Base-by-base conservation (phyloP, 2,888 invertebrate species). In the Lochmaea crataegi region DNA sequence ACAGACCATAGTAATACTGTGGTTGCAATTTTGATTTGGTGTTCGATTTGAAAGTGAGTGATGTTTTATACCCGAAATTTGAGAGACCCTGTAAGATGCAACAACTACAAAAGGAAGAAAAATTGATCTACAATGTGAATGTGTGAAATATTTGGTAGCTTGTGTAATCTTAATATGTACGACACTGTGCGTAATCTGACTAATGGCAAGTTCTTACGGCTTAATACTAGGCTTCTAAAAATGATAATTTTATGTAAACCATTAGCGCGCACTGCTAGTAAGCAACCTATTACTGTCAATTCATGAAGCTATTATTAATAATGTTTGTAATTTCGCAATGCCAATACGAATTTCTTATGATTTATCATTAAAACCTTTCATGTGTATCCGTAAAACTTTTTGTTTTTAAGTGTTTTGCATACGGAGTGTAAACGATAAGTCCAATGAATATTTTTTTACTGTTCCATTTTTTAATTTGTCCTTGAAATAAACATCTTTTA, bases 231-330 rank as follows among this genome's bases (percentile, higher is more conserved):
- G 51, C 64, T 58, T 45, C 65, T 65, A 73, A 73, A 73, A 73
- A 73, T 65, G 68, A 68, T 73, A 73, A 73, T 73, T 73, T 68
- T 68, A 68, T 53, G 60, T 65, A 26, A 58, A 51, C 61, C 71
- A 71, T 74, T 71, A 56, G 68, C 51, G 32, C 65, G 48, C 53
- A n/a, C n/a, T 57, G 70, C 70, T 65, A 65, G 51, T 64, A 65
- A 72, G 66, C 65, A 75, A 75, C 72, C 73, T 66, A 73, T 75
- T 75, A 75, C 67, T 68, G 75, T 75, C 73, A 68, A 71, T 65
- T 56, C 32, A 14, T n/a, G 51, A 41, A 65, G 63, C 61, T 71
- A 73, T 71, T 73, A 75, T 73, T 70, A 73, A 67, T 71, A 71
- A 73, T 65, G 65, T 61, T 68, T 73, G 71, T 68, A 71, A 75